Conservation (phyloP, 2,888 invertebrate species). For the Phlogophora meticulosa region DNA sequence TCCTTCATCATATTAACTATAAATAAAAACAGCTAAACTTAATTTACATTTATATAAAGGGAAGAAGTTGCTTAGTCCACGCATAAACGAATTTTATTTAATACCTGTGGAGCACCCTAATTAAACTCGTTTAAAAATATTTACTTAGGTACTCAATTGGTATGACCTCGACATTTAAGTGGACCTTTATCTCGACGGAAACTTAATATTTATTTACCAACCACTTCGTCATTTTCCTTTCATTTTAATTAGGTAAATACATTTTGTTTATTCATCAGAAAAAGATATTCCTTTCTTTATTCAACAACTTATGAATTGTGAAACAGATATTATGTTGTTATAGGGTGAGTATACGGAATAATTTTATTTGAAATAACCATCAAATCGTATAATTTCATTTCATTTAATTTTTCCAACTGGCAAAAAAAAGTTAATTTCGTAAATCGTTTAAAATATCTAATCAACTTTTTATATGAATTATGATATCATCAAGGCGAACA, state of each 20-base stretch:
- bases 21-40: conserved; percentile 17
- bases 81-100: conserved; percentile 34
- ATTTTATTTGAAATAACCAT: too few species aligned
- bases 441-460: too few species aligned
- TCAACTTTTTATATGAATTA: too few species aligned
- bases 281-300: neutral
- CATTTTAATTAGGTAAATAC: conserved; percentile 1
- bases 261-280: conserved; percentile 20
- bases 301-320: neutral
- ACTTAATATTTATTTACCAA: conserved; percentile 45
- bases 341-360: too few species aligned
- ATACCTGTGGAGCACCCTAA: conserved; percentile 22
- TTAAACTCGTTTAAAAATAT: conserved; percentile 45
- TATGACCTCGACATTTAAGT: conserved; percentile 41
- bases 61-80: conserved; percentile 16
- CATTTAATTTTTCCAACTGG: too few species aligned
- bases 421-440: too few species aligned
- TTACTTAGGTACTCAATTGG: conserved; percentile 31
- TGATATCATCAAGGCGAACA: too few species aligned
- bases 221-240: conserved; percentile 21
- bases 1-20: conserved; percentile 7
- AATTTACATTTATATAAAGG: conserved; percentile 32
- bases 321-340: conserved; percentile 4
- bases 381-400: too few species aligned
- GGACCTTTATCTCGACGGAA: conserved; percentile 31